Evolutionary conservation across 2,888 invertebrate species (phyloP).

Genomic region (Cryptocheilus praepositus): DNA sequence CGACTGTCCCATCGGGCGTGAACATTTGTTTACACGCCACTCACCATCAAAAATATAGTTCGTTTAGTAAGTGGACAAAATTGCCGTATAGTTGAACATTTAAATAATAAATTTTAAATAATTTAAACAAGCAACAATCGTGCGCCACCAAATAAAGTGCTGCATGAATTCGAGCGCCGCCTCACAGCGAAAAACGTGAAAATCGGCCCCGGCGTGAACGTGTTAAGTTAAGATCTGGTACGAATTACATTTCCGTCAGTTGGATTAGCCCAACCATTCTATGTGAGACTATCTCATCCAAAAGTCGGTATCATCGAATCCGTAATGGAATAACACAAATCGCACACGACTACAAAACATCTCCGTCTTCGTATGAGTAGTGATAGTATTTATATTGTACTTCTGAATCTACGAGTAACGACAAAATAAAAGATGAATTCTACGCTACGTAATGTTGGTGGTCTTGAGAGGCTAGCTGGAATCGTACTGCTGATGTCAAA

Average conservation of each 20-base stretch:
- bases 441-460: slow-evolving; percentile 10
- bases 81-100: too few species aligned
- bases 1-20: too few species aligned
- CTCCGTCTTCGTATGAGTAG: slow-evolving; percentile 27
- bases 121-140: too few species aligned
- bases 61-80: background rate
- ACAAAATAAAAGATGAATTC: slow-evolving; percentile 26
- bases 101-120: too few species aligned
- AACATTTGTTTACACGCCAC: too few species aligned
- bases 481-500: too few species aligned
- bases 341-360: slow-evolving; percentile 15
- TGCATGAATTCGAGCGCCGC: too few species aligned
- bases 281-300: background rate
- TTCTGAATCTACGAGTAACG: slow-evolving; percentile 14
- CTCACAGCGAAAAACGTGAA: too few species aligned
- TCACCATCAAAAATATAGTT: too few species aligned
- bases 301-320: slow-evolving; percentile 7
- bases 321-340: slow-evolving; percentile 18
- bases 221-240: background rate
- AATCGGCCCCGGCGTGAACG: too few species aligned
- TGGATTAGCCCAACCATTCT: background rate
- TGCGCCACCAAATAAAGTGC: too few species aligned
- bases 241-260: background rate
- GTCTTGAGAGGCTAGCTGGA: too few species aligned
- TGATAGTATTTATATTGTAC: slow-evolving; percentile 46